phyloP scores from a whole-genome alignment of 92 coral and sea anemone species.

The Scolanthus callimorphus region DNA sequence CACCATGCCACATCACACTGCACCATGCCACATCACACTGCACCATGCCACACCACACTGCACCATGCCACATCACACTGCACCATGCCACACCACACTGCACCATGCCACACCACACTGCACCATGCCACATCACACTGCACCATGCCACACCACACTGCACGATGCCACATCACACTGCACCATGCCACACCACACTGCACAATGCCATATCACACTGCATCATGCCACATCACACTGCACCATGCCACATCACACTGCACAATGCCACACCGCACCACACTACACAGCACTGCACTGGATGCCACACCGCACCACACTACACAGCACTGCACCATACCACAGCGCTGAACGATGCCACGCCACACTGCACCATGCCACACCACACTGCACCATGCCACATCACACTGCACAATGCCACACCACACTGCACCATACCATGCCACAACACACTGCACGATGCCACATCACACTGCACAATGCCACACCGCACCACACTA shows the following conservation, averaged over 20 bases:
- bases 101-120: conserved; percentile 5
- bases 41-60: conserved; percentile 4
- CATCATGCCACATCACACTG: background rate
- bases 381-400: background rate
- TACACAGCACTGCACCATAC: background rate
- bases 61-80: conserved; percentile 5
- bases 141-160: conserved; percentile 5
- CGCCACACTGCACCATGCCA: background rate
- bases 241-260: background rate
- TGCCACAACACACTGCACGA: conserved; percentile 1
- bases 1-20: background rate
- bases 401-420: background rate
- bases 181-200: background rate
- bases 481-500: background rate
- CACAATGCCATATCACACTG: background rate
- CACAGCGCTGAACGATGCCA: background rate
- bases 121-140: conserved; percentile 1
- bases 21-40: background rate
- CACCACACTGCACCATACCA: conserved; percentile 2
- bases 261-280: background rate
- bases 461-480: conserved; percentile 1
- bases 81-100: background rate
- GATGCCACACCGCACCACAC: background rate
- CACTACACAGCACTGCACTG: too few relatives aligned
- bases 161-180: background rate